Percentiles rank a stretch among this genome's conserved stretches.
These are phyloP conservation scores for Rotaria magnacalcarata DNA, from an alignment of 2,888 invertebrate genomes.

Conservation along the genomic window DNA sequence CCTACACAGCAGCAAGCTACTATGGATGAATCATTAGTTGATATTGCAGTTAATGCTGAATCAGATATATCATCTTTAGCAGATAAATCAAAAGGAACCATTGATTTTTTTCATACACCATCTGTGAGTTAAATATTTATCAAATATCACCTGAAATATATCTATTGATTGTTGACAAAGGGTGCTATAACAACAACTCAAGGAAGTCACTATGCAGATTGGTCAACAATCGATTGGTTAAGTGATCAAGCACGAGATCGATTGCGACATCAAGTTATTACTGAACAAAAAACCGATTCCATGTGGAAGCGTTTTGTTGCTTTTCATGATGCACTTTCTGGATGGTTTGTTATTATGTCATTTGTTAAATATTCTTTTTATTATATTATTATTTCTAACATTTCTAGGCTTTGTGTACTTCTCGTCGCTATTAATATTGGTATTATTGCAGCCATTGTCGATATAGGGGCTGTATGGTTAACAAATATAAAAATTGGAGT, in stretches of 20 bases:
- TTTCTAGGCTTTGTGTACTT: constrained; percentile 91
- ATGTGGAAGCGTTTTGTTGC: constrained; percentile 82
- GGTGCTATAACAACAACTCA: background rate
- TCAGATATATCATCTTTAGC: background rate
- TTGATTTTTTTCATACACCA: constrained; percentile 34
- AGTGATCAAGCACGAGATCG: constrained; percentile 93
- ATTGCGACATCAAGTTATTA: constrained; percentile 88
- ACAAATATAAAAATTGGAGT: constrained; percentile 93
- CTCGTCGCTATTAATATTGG: constrained; percentile 88
- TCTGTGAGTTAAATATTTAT: background rate
- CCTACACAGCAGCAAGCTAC: background rate
- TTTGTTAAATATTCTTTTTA: constrained; percentile 84
- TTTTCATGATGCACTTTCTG: constrained; percentile 95
- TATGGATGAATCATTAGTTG: background rate
- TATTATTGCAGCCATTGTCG: constrained; percentile 86
- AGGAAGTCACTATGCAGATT: constrained; percentile 75
- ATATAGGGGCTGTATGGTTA: constrained; percentile 83
- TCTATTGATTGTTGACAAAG: background rate
- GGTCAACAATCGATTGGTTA: constrained; percentile 99
- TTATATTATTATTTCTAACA: constrained; percentile 69
- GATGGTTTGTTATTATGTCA: constrained; percentile 80
- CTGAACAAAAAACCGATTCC: constrained; percentile 70
- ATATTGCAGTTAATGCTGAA: background rate
- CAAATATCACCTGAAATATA: background rate
- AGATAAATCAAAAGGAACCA: constrained; percentile 32